phyloP scores from a whole-genome alignment of 1,140 invertebrate species.

The Archivesica marissinica region DNA sequence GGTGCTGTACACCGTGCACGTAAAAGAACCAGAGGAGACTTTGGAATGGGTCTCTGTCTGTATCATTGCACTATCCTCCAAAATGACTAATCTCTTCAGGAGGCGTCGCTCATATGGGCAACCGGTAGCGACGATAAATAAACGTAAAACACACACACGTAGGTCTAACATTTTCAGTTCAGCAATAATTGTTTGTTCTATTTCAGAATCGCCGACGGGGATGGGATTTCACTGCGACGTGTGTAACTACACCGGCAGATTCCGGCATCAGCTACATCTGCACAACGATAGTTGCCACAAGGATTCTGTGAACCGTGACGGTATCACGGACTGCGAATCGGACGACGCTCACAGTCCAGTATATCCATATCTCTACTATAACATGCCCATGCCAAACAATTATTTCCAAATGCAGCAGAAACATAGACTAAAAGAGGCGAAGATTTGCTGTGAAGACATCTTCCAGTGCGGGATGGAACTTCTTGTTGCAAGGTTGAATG shows the following conservation, averaged over 20 bases:
- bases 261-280: conserved; percentile 1
- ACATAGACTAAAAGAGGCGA: neutral
- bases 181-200: no score
- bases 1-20: no score
- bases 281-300: neutral
- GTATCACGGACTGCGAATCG: neutral
- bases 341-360: neutral
- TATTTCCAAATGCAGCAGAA: conserved; percentile 13
- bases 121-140: no score
- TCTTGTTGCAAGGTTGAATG: neutral
- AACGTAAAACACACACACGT: no score
- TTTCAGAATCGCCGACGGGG: neutral
- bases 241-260: neutral
- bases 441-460: neutral
- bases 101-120: no score
- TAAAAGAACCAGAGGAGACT: no score
- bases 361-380: neutral
- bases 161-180: no score
- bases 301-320: neutral
- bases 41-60: no score
- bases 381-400: neutral
- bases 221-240: conserved; percentile 3
- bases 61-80: no score
- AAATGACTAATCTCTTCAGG: no score
- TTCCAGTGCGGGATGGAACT: neutral